Conservation (phyloP, 2,888 invertebrate genomes). For the Sipunculus nudus region DNA sequence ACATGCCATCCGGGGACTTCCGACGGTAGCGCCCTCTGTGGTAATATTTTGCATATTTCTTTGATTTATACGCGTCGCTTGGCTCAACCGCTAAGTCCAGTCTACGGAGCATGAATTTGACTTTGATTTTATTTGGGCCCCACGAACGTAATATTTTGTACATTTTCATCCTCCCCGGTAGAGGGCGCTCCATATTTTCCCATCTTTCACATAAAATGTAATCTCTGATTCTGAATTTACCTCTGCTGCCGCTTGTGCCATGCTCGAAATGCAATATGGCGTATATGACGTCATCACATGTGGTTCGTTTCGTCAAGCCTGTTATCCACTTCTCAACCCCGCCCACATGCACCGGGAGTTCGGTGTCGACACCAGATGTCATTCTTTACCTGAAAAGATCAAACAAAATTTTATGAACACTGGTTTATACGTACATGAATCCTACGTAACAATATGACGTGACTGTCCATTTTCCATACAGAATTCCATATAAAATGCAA, state of each 20-base stretch:
- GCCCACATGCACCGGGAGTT: constrained; percentile 74
- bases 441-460: too few species aligned
- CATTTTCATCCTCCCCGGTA: constrained; percentile 78
- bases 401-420: too few species aligned
- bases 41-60: too few species aligned
- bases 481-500: too few species aligned
- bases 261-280: constrained; percentile 73
- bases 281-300: constrained; percentile 81
- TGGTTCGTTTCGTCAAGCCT: constrained; percentile 79
- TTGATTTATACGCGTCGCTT: too few species aligned
- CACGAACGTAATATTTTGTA: constrained; percentile 83
- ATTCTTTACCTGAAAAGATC: too few species aligned
- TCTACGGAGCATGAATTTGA: constrained; percentile 58
- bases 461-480: too few species aligned
- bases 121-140: constrained; percentile 78
- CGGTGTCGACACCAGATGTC: too few species aligned
- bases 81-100: too few species aligned
- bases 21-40: too few species aligned
- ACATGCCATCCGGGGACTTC: too few species aligned
- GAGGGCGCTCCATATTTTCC: constrained; percentile 72
- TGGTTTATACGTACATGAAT: too few species aligned
- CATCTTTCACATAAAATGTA: constrained; percentile 72
- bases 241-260: constrained; percentile 72
- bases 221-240: constrained; percentile 79
- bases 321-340: constrained; percentile 84